Evolutionary conservation across 2,888 invertebrate genomes (phyloP).

Genomic region (Alsophila aescularia): DNA sequence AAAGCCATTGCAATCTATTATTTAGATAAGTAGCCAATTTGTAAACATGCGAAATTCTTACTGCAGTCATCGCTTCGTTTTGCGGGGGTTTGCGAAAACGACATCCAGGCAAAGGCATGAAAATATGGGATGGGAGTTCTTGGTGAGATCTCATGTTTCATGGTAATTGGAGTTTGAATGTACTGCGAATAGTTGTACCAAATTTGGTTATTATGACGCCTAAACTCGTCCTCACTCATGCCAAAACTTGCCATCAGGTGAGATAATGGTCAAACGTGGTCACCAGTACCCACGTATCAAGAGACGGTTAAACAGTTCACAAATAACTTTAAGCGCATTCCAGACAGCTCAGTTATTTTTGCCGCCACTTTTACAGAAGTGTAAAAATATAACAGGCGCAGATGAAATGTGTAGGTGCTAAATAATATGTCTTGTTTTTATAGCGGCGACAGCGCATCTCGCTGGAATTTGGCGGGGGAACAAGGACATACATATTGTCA

Average conservation of each 20-base stretch:
- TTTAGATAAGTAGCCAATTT: constrained; percentile 21
- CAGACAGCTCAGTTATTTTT: constrained; percentile 36
- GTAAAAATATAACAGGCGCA: constrained; percentile 29
- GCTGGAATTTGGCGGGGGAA: constrained; percentile 65
- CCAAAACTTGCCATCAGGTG: background rate
- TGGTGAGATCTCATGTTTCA: too few species aligned
- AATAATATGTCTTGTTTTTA: constrained; percentile 52
- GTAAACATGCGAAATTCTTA: constrained; percentile 27
- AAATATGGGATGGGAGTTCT: too few species aligned
- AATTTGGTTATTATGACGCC: too few species aligned
- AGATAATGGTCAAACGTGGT: background rate
- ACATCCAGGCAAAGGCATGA: background rate
- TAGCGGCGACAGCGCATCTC: constrained; percentile 51
- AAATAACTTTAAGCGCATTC: constrained; percentile 35
- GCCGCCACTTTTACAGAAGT: constrained; percentile 38
- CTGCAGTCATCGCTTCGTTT: constrained; percentile 20
- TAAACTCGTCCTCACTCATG: too few species aligned
- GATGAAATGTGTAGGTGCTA: constrained; percentile 51
- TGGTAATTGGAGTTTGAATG: too few species aligned
- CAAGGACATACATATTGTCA: constrained; percentile 61
- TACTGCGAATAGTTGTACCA: too few species aligned
- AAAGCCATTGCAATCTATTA: constrained; percentile 21
- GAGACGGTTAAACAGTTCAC: constrained; percentile 14
- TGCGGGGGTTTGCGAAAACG: constrained; percentile 14
- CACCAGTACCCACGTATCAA: background rate